Evolutionary conservation across 2,888 invertebrate genomes (phyloP), one percentile per base, ranked within the genome.

Genomic region (Drosophila meridiana): DNA sequence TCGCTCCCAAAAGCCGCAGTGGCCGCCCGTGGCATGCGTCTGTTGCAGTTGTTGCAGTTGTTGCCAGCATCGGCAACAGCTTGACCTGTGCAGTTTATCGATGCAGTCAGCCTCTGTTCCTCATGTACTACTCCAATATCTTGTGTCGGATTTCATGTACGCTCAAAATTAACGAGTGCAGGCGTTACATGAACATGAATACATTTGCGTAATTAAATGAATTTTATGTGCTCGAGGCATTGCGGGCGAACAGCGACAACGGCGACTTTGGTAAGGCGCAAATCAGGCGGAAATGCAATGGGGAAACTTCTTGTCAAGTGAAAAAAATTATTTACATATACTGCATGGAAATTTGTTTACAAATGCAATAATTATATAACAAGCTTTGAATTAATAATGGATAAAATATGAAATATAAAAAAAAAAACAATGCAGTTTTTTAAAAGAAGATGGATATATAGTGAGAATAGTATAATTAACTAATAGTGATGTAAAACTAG

Each of bases 81-180:
- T 77, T 70, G 71, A 87, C 73, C 86, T 68, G 58, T 73, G 45
- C 42, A 48, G 55, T 69, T 69, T 43, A 50, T 56, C 43, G 38
- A 55, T 40, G 57, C 69, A 53, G 58, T 45, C 50, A 42, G 60
- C n/a, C 32, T 56, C 55, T 34, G 42, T 42, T 45, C 32, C 20
- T 47, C 48, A 38, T 43, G 47, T 76, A 20, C 30, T 7, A 47
- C 45, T 64, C n/a, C 56, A 48, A 45, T 52, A 47, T 61, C 52
- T 34, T 32, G 70, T 32, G 13, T 69, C 60, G 65, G 48, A 56
- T 72, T 77, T 59, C 67, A 55, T 65, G 63, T 67, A 43, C 43
- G 13, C 43, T 71, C 65, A 48, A 48, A 56, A 45, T 48, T 56
- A 69, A 70, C 68, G 55, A 58, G 61, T 69, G 32, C 61, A 68